A percentile compares a stretch with the other conserved stretches of the same genome.
These are phyloP conservation scores for Thumatha senex DNA, from an alignment of 2,888 invertebrate genomes.

Conservation along the genomic window DNA sequence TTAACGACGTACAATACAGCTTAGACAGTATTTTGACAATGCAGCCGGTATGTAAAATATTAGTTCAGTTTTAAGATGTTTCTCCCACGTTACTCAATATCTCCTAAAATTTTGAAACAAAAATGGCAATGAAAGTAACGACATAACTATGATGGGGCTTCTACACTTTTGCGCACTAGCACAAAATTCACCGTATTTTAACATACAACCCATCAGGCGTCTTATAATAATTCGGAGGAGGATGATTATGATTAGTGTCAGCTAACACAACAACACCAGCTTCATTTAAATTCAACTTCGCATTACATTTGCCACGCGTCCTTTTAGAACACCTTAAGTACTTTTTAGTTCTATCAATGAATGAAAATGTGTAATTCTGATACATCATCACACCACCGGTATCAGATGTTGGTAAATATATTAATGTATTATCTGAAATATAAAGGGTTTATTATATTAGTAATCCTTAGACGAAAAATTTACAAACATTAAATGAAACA, in stretches of 20 bases:
- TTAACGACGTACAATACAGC: too few relatives aligned
- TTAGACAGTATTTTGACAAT: too few relatives aligned
- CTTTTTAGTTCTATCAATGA: conserved; percentile 26
- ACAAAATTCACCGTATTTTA: conserved; percentile 7
- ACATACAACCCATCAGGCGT: conserved; percentile 17
- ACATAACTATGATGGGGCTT: too few relatives aligned
- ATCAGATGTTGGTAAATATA: conserved; percentile 17
- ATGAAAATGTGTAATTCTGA: conserved; percentile 36
- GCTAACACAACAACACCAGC: conserved; percentile 18
- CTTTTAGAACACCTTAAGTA: conserved; percentile 45
- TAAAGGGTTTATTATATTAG: neutral
- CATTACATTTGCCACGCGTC: conserved; percentile 36
- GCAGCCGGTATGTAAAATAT: too few relatives aligned
- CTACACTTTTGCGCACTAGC: neutral
- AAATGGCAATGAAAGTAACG: too few relatives aligned
- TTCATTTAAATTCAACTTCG: conserved; percentile 29
- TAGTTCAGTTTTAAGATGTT: too few relatives aligned
- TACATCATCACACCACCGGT: conserved; percentile 29
- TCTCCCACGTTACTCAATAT: too few relatives aligned
- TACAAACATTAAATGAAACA: too few relatives aligned
- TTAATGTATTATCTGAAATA: conserved; percentile 18
- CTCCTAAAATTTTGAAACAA: too few relatives aligned
- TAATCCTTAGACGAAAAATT: too few relatives aligned
- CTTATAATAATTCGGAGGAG: conserved; percentile 21
- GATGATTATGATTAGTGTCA: conserved; percentile 35